Percentiles rank a stretch among this genome's conserved stretches.
Conservation (phyloP, 2,113 vertebrate genomes). For the Melanerpes aurifrons region DNA sequence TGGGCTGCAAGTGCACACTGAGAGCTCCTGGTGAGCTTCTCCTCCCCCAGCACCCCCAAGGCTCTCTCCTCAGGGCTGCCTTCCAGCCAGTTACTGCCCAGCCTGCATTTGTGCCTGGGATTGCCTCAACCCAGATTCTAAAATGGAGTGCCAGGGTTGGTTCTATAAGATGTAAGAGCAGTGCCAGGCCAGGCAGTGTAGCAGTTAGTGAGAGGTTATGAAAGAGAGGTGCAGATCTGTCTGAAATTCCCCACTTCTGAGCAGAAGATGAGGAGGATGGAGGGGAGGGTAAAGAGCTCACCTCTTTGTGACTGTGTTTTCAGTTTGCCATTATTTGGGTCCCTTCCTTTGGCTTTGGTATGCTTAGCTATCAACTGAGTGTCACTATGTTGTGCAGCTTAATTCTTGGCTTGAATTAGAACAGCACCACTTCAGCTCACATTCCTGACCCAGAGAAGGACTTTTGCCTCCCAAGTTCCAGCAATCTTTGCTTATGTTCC, state of each 20-base stretch:
- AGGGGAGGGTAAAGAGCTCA: accelerated
- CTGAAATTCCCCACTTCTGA: background rate
- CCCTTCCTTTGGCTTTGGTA: background rate
- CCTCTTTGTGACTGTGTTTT: background rate
- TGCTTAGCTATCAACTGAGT: background rate
- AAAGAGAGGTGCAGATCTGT: background rate
- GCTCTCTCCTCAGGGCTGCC: too few species aligned
- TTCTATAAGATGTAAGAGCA: background rate
- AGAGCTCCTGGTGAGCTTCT: too few species aligned
- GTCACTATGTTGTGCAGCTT: background rate
- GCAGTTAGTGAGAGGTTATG: background rate
- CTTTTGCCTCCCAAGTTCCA: background rate
- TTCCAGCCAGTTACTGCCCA: too few species aligned
- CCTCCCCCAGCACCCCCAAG: too few species aligned
- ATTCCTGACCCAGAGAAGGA: background rate
- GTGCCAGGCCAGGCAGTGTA: background rate
- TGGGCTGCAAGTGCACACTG: too few species aligned
- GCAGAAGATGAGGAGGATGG: background rate
- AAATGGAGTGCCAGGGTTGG: background rate
- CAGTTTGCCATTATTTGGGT: background rate
- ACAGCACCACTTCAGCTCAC: background rate
- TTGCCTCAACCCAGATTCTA: too few species aligned
- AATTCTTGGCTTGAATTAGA: background rate
- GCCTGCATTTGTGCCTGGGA: too few species aligned
- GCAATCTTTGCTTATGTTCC: background rate